Evolutionary conservation across 2,888 invertebrate genomes (phyloP).

Genomic region (Boloria euphrosyne): DNA sequence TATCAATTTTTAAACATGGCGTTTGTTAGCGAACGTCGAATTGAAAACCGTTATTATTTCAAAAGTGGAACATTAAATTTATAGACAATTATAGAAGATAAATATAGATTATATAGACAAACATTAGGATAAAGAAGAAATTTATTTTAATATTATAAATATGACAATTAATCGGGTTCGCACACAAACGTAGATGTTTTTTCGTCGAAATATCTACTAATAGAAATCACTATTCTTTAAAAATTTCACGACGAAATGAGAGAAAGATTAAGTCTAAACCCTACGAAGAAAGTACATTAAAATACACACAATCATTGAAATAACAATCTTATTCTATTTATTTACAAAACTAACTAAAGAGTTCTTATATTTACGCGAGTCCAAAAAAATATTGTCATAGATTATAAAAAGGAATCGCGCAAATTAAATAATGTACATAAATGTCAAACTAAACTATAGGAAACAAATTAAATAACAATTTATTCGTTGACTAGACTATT

Average conservation of each 20-base stretch:
- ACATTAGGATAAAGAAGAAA: constrained; percentile 7
- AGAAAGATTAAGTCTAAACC: constrained; percentile 54
- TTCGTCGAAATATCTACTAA: constrained; percentile 39
- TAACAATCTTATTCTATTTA: constrained; percentile 64
- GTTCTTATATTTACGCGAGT: constrained; percentile 36
- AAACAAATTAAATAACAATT: constrained; percentile 35
- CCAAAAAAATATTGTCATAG: constrained; percentile 29
- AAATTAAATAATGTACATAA: constrained; percentile 26
- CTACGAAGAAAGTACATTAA: constrained; percentile 56
- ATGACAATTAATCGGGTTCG: constrained; percentile 14
- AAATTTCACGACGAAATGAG: constrained; percentile 56
- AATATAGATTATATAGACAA: constrained; percentile 14
- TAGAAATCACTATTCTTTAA: constrained; percentile 47
- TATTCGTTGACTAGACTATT: constrained; percentile 43
- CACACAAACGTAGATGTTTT: constrained; percentile 29
- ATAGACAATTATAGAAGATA: constrained; percentile 2
- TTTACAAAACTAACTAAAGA: constrained; percentile 56
- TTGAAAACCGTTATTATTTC: constrained; percentile 11
- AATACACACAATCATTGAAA: constrained; percentile 60
- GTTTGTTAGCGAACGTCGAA: constrained; percentile 45
- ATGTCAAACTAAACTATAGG: constrained; percentile 37
- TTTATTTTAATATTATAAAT: constrained; percentile 10
- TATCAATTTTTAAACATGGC: constrained; percentile 51
- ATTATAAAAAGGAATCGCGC: constrained; percentile 29
- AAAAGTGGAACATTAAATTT: constrained; percentile 9